Conservation (phyloP, 2,113 vertebrate genomes). For the Pelvicachromis taeniatus region DNA sequence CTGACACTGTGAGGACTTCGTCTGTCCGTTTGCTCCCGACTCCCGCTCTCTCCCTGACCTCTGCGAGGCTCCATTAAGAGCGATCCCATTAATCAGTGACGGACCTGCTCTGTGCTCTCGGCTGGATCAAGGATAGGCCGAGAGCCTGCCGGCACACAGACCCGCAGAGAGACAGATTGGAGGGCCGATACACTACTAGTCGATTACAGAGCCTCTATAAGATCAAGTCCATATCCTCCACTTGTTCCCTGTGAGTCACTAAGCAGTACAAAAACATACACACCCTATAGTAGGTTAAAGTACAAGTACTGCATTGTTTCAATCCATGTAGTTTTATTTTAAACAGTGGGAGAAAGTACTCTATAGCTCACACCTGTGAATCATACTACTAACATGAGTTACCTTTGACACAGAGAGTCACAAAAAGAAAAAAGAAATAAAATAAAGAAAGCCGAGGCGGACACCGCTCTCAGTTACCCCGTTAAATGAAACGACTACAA, state of each 20-base stretch:
- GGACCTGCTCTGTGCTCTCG: background rate
- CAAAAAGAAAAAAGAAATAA: background rate
- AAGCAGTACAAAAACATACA: background rate
- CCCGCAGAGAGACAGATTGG: background rate
- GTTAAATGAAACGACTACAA: background rate
- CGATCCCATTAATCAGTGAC: slow-evolving; percentile 16
- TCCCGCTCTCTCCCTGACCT: background rate
- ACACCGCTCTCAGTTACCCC: too few species aligned
- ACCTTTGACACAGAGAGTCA: background rate
- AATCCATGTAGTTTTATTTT: rapidly evolving
- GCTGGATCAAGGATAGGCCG: slow-evolving; percentile 7
- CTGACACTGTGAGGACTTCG: background rate
- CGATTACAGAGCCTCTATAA: background rate
- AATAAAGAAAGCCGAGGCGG: background rate
- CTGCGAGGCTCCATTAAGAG: background rate
- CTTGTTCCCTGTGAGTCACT: background rate
- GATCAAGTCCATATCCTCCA: background rate
- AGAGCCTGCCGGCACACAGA: background rate
- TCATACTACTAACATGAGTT: rapidly evolving
- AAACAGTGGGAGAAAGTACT: background rate
- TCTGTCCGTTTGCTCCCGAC: background rate
- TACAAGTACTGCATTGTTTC: background rate
- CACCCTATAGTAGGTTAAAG: background rate
- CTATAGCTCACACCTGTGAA: too few species aligned
- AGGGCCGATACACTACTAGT: background rate